phyloP scores from a whole-genome alignment of 2,888 invertebrate genomes.

The Drosophila kambysellisi region DNA sequence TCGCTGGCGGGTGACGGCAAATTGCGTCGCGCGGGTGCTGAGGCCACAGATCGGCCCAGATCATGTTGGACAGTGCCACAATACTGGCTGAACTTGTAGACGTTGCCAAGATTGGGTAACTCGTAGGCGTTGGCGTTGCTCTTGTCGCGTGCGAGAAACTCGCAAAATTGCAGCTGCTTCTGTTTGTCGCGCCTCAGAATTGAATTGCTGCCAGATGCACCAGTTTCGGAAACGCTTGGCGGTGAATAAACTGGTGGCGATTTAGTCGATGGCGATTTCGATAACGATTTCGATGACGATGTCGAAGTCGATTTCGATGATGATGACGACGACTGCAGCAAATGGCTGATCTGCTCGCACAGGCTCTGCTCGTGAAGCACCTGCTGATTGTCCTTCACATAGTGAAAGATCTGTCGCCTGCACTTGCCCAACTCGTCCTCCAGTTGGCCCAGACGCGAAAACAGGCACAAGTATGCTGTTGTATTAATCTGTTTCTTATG shows the following conservation, averaged over 20 bases:
- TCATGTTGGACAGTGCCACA: constrained; percentile 5
- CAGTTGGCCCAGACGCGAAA: constrained; percentile 42
- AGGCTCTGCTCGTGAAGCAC: constrained; percentile 37
- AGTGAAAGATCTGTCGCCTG: constrained; percentile 51
- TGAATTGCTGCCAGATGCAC: background rate
- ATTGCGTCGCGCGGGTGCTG: background rate
- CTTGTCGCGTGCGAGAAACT: constrained; percentile 61
- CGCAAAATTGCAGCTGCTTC: constrained; percentile 48
- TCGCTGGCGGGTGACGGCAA: background rate
- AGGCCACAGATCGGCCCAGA: background rate
- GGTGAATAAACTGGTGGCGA: background rate
- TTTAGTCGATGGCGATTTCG: background rate
- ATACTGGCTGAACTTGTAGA: constrained; percentile 41
- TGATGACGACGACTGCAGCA: constrained; percentile 26
- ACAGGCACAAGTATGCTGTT: constrained; percentile 44
- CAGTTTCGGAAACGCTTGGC: constrained; percentile 13
- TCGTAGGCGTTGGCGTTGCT: constrained; percentile 56
- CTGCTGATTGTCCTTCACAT: constrained; percentile 50
- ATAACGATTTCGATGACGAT: background rate
- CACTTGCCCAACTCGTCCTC: constrained; percentile 60
- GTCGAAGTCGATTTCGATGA: background rate
- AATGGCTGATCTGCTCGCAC: constrained; percentile 46
- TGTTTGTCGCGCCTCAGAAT: constrained; percentile 38
- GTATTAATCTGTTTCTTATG: background rate
- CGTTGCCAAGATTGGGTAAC: constrained; percentile 49